A percentile compares a stretch with the other conserved stretches of the same genome.
Conservation (phyloP, 2,113 vertebrate genomes). For the Pedetes capensis region DNA sequence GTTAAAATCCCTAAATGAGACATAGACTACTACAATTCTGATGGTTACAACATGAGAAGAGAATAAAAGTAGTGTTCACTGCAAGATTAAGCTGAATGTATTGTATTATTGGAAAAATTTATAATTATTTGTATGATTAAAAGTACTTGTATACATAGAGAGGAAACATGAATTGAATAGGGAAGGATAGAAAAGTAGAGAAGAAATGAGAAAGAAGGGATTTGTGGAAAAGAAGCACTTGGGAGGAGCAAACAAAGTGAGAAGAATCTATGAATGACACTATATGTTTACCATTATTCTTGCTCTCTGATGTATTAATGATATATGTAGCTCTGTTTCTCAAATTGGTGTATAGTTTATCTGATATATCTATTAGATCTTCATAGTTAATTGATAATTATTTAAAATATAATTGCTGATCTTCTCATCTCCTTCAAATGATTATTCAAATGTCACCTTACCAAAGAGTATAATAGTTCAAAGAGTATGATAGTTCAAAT, state of each 20-base stretch:
- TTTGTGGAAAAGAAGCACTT: neutral
- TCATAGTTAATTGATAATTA: neutral
- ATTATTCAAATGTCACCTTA: neutral
- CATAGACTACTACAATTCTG: neutral
- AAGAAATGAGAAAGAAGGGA: neutral
- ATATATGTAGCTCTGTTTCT: neutral
- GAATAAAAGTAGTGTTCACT: neutral
- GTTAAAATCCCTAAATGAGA: neutral
- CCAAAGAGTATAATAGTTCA: too few species aligned
- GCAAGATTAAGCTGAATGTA: neutral
- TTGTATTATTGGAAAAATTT: slow-evolving; percentile 10
- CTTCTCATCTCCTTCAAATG: neutral
- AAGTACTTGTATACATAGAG: neutral
- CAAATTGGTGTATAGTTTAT: neutral
- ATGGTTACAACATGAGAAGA: neutral
- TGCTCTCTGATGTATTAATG: neutral
- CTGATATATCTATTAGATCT: neutral
- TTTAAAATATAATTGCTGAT: neutral
- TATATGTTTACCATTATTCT: neutral
- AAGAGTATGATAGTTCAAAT: neutral
- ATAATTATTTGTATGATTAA: neutral
- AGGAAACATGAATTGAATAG: neutral
- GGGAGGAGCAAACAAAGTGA: neutral
- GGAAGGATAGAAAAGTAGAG: neutral
- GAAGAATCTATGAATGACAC: neutral